Base-by-base conservation (phyloP, 2,888 invertebrate genomes). In the Stenotaenia linearis region DNA sequence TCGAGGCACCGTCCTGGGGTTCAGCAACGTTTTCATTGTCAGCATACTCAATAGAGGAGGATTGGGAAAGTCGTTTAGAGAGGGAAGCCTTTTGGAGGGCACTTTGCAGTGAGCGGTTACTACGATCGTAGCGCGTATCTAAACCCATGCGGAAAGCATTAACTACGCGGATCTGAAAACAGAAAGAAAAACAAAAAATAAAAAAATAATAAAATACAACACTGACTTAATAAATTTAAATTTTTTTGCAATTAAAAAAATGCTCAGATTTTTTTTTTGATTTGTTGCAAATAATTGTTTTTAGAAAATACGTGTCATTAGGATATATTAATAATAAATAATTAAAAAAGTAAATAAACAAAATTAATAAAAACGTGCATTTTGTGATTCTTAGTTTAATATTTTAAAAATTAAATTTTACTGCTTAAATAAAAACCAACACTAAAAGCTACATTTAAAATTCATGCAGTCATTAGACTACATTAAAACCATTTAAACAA, bases 91-190 rank as follows among this genome's bases (percentile, higher is more conserved):
- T 96, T 88, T 95, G 93, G 86, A 95, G 91, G 87, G 94, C 95
- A 89, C 95, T 95, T 82, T 95, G 95, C 87, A 95, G 91, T 89
- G 95, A 93, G 87, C 94, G 93, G 90, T 93, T 94, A 88, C 93
- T 93, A 89, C 93, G 92, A 89, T 95, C 95, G 87, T 91, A 92
- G 86, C 96, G 93, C 88, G 95, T 92, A 90, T 97, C 97, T 89
- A 98, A 92, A 89, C 98, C 98, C 92, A 97, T 97, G 89, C 98
- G 97, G 92, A 98, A 99, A 90, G 98, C 98, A 91, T 98, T 98
- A 90, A 99, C 98, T 91, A 98, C 98, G 91, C 98, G 97, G 89
- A 98, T 98, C 98, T 98, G 93, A 89, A 87, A 86, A 79, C 76
- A 77, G 78, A 75, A 79, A 80, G 56, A 78, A 79, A 75, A 80